These are phyloP conservation scores for Subanguina moxae DNA, from an alignment of 1,140 invertebrate genomes.

Conservation along the genomic window DNA sequence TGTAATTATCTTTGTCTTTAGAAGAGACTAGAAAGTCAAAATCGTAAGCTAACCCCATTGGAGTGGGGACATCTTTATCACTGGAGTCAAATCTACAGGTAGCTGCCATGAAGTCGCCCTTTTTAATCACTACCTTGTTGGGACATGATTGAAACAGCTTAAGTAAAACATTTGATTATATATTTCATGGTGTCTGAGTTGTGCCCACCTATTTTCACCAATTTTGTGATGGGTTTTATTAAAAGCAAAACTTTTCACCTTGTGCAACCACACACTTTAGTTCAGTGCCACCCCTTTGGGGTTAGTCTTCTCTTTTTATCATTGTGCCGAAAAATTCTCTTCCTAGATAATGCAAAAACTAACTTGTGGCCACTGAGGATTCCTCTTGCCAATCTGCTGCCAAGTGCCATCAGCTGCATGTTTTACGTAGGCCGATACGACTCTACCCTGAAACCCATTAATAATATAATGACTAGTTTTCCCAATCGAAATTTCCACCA, in stretches of 20 bases:
- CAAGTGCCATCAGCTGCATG: conserved; percentile 41
- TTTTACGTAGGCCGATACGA: conserved; percentile 57
- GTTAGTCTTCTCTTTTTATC: no score
- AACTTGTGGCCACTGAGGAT: conserved; percentile 60
- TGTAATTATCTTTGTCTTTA: conserved; percentile 17
- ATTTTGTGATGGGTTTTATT: no score
- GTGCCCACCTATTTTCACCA: no score
- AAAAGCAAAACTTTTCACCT: no score
- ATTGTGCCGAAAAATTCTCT: no score
- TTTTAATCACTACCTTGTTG: conserved; percentile 39
- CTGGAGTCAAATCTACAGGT: conserved; percentile 55
- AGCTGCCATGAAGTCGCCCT: conserved; percentile 55
- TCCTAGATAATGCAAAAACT: background rate
- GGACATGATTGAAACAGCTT: conserved; percentile 46
- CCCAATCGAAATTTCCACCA: no score
- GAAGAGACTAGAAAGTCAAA: no score
- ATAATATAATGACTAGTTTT: no score
- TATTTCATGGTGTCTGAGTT: no score
- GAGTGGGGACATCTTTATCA: conserved; percentile 46
- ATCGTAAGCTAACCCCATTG: conserved; percentile 47
- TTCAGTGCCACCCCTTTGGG: no score
- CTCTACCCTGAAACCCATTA: conserved; percentile 33
- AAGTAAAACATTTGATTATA: no score
- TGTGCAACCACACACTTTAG: no score
- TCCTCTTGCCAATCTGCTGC: conserved; percentile 59